Conservation (phyloP, 1,140 invertebrate species). For the Saccostrea glomerata region DNA sequence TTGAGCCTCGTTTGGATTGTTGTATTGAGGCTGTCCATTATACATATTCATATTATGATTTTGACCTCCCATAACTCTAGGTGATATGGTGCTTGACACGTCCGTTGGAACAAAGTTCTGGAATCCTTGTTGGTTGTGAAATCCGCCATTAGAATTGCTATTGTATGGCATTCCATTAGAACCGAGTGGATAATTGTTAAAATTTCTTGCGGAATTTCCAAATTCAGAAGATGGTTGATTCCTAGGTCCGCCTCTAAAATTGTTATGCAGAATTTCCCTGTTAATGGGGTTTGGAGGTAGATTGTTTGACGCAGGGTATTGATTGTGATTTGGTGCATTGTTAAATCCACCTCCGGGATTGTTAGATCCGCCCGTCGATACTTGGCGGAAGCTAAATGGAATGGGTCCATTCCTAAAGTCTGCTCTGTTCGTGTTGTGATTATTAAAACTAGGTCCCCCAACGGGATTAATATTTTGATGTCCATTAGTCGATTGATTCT, state of each 20-base stretch:
- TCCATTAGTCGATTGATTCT: not conserved
- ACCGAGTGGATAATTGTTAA: no score
- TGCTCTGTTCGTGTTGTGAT: not conserved
- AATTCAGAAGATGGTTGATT: no score
- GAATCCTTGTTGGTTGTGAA: no score
- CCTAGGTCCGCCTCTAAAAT: not conserved
- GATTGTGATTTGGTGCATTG: not conserved
- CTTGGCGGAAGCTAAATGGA: not conserved
- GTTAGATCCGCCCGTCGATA: not conserved
- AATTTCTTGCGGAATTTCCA: no score
- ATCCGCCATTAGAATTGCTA: no score
- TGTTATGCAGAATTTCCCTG: not conserved
- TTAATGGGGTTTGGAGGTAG: not conserved
- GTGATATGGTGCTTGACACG: no score
- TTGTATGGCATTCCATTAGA: no score
- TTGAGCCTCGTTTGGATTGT: no score
- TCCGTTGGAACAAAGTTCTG: no score
- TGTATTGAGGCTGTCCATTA: no score
- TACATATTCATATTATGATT: no score
- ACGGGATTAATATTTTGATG: not conserved
- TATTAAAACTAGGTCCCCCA: not conserved
- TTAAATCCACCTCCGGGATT: not conserved
- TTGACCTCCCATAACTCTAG: no score
- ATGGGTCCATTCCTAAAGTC: not conserved
- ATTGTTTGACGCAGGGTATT: not conserved